Base-by-base conservation (phyloP, 2,888 invertebrate species). In the Leptinotarsa haldemani region DNA sequence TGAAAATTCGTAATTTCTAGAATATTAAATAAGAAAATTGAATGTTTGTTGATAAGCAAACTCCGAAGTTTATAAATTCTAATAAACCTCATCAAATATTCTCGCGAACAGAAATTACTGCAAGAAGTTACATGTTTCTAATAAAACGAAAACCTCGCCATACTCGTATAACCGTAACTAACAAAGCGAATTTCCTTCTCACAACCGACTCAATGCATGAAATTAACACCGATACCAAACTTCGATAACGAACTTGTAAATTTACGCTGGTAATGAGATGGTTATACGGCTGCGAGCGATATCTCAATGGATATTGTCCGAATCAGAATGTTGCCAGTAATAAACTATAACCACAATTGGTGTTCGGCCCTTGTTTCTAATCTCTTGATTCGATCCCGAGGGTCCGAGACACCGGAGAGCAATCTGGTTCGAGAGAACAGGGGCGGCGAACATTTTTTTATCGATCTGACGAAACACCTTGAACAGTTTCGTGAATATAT, bases 221-320 rank as follows among this genome's bases (percentile, higher is more conserved):
- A 74, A 77, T 77, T 74, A 74, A 74, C 74, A 73, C 74, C 73
- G 74, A 77, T 77, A 73, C 65, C 66, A 22, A 61, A 68, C 73
- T 70, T 77, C 74, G 74, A 77, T 77, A 73, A 74, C 69, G 66
- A 74, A 74, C 74, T 64, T 73, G 74, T 77, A 77, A 77, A 77
- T 77, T 74, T 77, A 65, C 53, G 69, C 67, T 58, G 50, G 73
- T 70, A 74, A 68, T 68, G 74, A 67, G 65, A 65, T 47, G 69
- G 65, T 70, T 69, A 69, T 74, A 73, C 65, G 70, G 66, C 65
- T 69, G 68, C 69, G 40, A 61, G 61, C 61, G 25, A 40, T 61
- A 61, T 61, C 61, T 61, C 74, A 69, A 71, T 69, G 71, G 65
- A 64, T 67, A 74, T 74, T 72, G 73, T 72, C 71, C 67, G 72